Evolutionary conservation across 2,113 vertebrate genomes (phyloP), one percentile per base, ranked within the genome.

Genomic region (Sebastes fasciatus): DNA sequence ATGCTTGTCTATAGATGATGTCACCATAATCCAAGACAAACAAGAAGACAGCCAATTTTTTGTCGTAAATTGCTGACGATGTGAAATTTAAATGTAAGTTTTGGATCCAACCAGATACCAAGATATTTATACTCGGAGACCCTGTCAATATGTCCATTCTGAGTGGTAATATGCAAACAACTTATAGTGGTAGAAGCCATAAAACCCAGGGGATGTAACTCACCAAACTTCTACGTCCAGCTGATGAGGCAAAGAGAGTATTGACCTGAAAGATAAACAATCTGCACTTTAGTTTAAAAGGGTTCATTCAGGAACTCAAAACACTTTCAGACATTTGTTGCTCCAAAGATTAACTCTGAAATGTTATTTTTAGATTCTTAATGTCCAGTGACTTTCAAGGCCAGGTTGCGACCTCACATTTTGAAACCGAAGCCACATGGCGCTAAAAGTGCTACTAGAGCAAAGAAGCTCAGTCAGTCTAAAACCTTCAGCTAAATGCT

Each of bases 211-310:
- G 2, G 23, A 13, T n/a, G 13, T n/a, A 60, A 95, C 94, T 95
- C 84, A 95, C 94, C 95, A 94, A 91, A 92, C 91, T 94, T 86
- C 83, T 82, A 40, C 54, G 67, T 49, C 81, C 78, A 26, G 87
- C 67, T 46, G 90, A 90, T 48, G 86, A 85, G 3, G 42, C 71
- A 74, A 90, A 82, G 17, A 80, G 74, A 19, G 92, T 83, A 51
- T 66, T 70, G 26, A 84, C 89, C 95, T 96, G 87, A 69, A 93
- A 91, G 40, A 82, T 21, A 67, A 54, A 8, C 16, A 61, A 71
- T 19, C 0, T 10, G 14, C 4, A 17, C 13, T 70, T 55, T 12
- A 60, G 68, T 80, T 70, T 17, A 5, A 1, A 1, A 9, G 8
- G 2, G 17, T 52, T n/a, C 3, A 54, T 58, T 55, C 19, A 66